These are phyloP conservation scores for Coremacera marginata DNA, from an alignment of 2,888 invertebrate species.

Conservation along the genomic window DNA sequence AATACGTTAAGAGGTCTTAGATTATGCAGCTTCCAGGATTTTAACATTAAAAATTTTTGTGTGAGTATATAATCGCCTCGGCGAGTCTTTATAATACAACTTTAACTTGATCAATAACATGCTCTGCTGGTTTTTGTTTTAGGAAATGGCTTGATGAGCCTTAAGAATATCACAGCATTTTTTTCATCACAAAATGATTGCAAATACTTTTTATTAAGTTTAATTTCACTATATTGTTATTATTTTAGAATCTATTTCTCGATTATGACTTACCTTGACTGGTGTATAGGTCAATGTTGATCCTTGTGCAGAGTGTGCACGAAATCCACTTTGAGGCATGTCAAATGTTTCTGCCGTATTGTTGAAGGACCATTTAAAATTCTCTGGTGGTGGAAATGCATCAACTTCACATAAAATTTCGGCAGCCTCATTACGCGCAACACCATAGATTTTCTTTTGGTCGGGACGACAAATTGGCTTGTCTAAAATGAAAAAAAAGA, in stretches of 20 bases:
- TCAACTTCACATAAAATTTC: conserved; percentile 87
- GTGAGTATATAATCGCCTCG: too few relatives aligned
- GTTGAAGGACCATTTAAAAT: conserved; percentile 91
- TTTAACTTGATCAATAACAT: too few relatives aligned
- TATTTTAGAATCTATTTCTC: background rate
- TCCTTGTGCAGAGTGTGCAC: conserved; percentile 71
- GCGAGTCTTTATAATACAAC: too few relatives aligned
- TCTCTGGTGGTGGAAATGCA: conserved; percentile 84
- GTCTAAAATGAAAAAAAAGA: conserved; percentile 72
- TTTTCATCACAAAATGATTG: too few relatives aligned
- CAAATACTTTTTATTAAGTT: too few relatives aligned
- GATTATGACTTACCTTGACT: conserved; percentile 68
- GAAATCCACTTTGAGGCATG: conserved; percentile 78
- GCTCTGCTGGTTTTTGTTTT: too few relatives aligned
- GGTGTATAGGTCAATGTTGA: conserved; percentile 84
- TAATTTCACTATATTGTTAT: too few relatives aligned
- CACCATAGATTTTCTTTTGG: conserved; percentile 84
- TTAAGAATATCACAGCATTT: too few relatives aligned
- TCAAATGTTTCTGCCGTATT: conserved; percentile 87
- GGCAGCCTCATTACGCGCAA: conserved; percentile 84
- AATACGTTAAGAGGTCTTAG: too few relatives aligned
- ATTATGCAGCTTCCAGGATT: too few relatives aligned
- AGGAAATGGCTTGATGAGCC: too few relatives aligned
- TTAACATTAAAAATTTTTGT: too few relatives aligned
- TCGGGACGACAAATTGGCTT: conserved; percentile 84